phyloP scores from a whole-genome alignment of 1,140 invertebrate genomes.

The Drosophila tropicalis region DNA sequence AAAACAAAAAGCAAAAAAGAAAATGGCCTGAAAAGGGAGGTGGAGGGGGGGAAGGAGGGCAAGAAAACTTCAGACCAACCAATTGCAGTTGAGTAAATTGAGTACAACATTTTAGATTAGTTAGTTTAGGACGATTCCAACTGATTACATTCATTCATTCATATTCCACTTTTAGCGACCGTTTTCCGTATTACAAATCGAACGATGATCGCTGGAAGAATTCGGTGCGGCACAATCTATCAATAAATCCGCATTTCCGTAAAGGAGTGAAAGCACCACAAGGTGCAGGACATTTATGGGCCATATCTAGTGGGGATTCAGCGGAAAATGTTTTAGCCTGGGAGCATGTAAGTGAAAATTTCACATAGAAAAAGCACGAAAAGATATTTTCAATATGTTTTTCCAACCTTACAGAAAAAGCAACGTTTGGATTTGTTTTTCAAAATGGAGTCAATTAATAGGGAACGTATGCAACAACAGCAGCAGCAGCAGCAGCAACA shows the following conservation, averaged over 20 bases:
- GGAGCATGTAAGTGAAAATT: slow-evolving; percentile 80
- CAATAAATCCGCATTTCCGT: slow-evolving; percentile 94
- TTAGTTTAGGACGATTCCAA: neutral
- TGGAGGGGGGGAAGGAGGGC: neutral
- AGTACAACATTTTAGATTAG: neutral
- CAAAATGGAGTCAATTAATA: slow-evolving; percentile 82
- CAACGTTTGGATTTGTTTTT: slow-evolving; percentile 82
- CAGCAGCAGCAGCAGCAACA: slow-evolving; percentile 60
- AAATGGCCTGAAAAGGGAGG: slow-evolving; percentile 11
- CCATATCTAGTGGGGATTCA: slow-evolving; percentile 87
- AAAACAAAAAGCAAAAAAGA: slow-evolving; percentile 21
- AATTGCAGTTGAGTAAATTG: neutral
- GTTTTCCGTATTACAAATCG: slow-evolving; percentile 93
- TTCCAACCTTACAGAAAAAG: slow-evolving; percentile 65
- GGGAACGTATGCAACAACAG: slow-evolving; percentile 71
- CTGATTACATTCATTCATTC: too few species aligned
- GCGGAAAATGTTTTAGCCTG: slow-evolving; percentile 81
- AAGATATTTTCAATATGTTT: neutral
- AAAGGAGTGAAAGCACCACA: slow-evolving; percentile 92
- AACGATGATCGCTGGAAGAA: slow-evolving; percentile 96
- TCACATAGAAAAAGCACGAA: neutral
- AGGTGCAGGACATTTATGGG: slow-evolving; percentile 94
- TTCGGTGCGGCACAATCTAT: slow-evolving; percentile 93
- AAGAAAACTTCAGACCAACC: neutral
- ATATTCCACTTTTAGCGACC: slow-evolving; percentile 83